Evolutionary conservation across 2,888 invertebrate species (phyloP), one percentile per base, ranked within the genome.

Genomic region (Lasioglossum calceatum): DNA sequence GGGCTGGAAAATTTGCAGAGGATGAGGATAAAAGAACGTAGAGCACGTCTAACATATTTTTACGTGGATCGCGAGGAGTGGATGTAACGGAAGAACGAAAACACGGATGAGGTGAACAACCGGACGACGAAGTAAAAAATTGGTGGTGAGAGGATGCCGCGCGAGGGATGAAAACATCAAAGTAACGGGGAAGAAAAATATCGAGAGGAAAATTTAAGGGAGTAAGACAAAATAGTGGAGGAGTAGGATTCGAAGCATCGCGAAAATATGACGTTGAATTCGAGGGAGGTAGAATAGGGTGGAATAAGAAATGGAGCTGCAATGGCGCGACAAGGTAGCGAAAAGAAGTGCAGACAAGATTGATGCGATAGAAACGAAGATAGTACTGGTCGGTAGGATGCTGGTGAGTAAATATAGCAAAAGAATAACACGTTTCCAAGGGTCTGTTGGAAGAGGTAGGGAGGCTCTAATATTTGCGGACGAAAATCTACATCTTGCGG

Each of bases 311-410:
- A 64, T 32, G 19, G 64, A 64, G 64, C 32, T 36, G 64, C 36
- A 64, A 32, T 32, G 32, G 64, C 64, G 64, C 64, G 58, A 58
- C 58, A n/a, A n/a, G 58, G 58, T 58, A 58, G n/a, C n/a, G 64
- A 32, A 32, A 64, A 64, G 64, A 64, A n/a, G 27, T 39, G 23
- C 67, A 39, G 44, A 50, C 54, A 64, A 64, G 32, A 64, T 64
- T 64, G 36, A 64, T 64, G 64, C 64, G 64, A 32, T 36, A 19
- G 32, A 64, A 64, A 64, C 36, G 32, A 36, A 64, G 64, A 32
- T 36, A 36, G 64, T 19, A 12, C 12, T 8, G 8, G 64, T 32
- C 19, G 23, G 19, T 3, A 19, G 10, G 39, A 70, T 23, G 19
- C 36, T 23, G 8, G 12, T 1, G 16, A 10, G 23, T 70, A 70